Base-by-base conservation (phyloP, 2,113 vertebrate genomes). In the Erythrocercus mccallii region DNA sequence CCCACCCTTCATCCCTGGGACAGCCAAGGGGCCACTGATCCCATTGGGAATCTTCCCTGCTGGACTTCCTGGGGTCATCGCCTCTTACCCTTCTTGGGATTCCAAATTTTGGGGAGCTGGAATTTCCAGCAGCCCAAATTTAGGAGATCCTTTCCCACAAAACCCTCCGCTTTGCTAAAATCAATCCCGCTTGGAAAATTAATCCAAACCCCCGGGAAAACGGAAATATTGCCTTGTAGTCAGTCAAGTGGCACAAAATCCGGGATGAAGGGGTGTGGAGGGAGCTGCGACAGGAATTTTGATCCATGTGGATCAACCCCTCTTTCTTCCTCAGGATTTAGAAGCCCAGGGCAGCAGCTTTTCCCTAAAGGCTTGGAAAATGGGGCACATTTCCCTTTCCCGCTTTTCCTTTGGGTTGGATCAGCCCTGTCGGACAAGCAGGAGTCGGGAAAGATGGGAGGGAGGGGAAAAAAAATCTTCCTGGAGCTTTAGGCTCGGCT, bases 151-250 rank as follows among this genome's bases (percentile, higher is more conserved):
- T 40, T 92, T 45, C 19, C 51, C 12, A 12, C 5, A 33, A 16
- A 1, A 12, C 10, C 0, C 15, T 7, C 10, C 6, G 9, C 42
- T 12, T 1, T 15, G 8, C 28, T 73, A 37, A 65, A 78, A 61
- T 31, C 19, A 42, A 35, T 66, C 30, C 60, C 3, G 8, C 19
- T 54, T n/a, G 60, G 60, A 40, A 65, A 65, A 73, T 19, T 4
- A 38, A 19, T 20, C 23, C 25, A 30, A 8, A 11, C 19, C 22
- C n/a, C 9, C 23, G 37, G 12, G 31, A 88, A 61, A 73, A 45
- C 28, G 51, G 5, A 28, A 82, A 20, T 45, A 13, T 15, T 3
- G 1, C 0, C 0, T 66, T 0, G 0, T 25, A n/a, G 21, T 20
- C 48, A 33, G 15, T 27, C 47, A 19, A 45, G 27, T 3, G 53